phyloP scores from a whole-genome alignment of 1,140 invertebrate species.

The Drosophila nigromelanica region DNA sequence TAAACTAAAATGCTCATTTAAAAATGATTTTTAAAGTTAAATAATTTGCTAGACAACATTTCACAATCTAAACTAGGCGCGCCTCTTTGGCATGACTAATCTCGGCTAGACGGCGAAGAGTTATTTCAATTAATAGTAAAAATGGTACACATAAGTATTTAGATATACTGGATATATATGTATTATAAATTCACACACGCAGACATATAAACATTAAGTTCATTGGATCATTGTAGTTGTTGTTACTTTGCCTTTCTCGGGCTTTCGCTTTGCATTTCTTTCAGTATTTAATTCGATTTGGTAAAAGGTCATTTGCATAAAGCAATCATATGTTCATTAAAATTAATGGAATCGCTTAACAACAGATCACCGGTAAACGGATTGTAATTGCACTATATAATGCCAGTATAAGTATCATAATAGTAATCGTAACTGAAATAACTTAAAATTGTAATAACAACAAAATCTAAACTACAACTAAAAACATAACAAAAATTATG shows the following conservation, averaged over 20 bases:
- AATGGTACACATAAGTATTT: conserved; percentile 29
- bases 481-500: conserved; percentile 75
- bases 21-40: conserved; percentile 26
- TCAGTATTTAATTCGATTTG: conserved; percentile 34
- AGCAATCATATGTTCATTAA: conserved; percentile 43
- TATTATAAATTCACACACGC: conserved; percentile 57
- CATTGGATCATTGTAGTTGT: conserved; percentile 43
- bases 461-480: conserved; percentile 70
- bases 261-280: conserved; percentile 6
- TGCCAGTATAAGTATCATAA: conserved; percentile 28
- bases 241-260: conserved; percentile 30
- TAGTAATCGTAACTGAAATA: conserved; percentile 47
- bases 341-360: conserved; percentile 71
- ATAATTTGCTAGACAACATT: conserved; percentile 26
- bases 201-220: conserved; percentile 61
- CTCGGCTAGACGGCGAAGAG: conserved; percentile 18
- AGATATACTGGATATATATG: conserved; percentile 30
- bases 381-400: conserved; percentile 55
- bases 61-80: conserved; percentile 28
- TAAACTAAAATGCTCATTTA: conserved; percentile 51
- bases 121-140: conserved; percentile 39
- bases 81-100: conserved; percentile 42
- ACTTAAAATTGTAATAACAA: conserved; percentile 70
- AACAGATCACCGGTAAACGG: conserved; percentile 35
- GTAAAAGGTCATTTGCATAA: conserved; percentile 32